A percentile compares a stretch with the other conserved stretches of the same genome.
Conservation (phyloP, 1,140 invertebrate species). For the Cotesia typhae region DNA sequence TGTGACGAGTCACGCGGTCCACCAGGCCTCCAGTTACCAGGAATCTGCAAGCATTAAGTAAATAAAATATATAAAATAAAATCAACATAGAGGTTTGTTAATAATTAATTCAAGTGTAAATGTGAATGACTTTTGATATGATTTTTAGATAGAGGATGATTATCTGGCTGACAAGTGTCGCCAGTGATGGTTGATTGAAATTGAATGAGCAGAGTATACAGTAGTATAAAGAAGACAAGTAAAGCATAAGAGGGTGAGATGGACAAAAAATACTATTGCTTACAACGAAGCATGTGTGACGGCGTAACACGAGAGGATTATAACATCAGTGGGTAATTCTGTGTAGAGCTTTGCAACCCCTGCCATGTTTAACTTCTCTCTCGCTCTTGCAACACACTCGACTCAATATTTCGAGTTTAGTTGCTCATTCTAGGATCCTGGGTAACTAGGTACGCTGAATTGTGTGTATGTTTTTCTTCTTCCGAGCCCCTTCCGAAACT, state of each 20-base stretch:
- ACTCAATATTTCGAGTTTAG: slow-evolving; percentile 54
- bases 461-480: slow-evolving; percentile 16
- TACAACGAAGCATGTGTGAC: slow-evolving; percentile 59
- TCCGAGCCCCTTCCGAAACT: slow-evolving; percentile 4
- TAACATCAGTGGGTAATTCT: slow-evolving; percentile 65
- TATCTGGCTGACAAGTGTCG: slow-evolving; percentile 45
- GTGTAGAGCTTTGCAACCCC: slow-evolving; percentile 42
- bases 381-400: slow-evolving; percentile 52
- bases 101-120: neutral
- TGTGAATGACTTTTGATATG: neutral
- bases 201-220: slow-evolving; percentile 23
- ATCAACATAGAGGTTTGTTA: too few relatives aligned
- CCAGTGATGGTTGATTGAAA: slow-evolving; percentile 45
- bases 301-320: slow-evolving; percentile 66
- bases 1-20: slow-evolving; percentile 59
- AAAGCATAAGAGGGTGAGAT: slow-evolving; percentile 29
- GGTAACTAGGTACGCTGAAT: too few relatives aligned
- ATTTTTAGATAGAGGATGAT: neutral
- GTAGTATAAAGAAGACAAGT: slow-evolving; percentile 11
- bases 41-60: slow-evolving; percentile 54
- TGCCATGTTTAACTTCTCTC: slow-evolving; percentile 31
- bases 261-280: slow-evolving; percentile 55
- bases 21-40: slow-evolving; percentile 61
- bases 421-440: slow-evolving; percentile 36
- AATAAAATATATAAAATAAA: too few relatives aligned